Evolutionary conservation across 1,140 invertebrate genomes (phyloP), one percentile per base, ranked within the genome.

Genomic region (Reticulitermes speratus): DNA sequence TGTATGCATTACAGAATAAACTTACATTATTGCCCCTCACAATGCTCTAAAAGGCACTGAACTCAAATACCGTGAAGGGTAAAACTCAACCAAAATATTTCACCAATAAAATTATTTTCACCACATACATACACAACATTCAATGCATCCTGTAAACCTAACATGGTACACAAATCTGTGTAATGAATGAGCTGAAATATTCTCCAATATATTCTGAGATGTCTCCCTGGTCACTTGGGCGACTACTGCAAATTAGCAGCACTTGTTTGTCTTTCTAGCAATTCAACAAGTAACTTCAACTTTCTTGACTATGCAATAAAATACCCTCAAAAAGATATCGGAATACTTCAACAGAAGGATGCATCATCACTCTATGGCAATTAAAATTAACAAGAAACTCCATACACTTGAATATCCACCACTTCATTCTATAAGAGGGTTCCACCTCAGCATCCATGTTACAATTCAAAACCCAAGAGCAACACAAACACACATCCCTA

Each of bases 301-400:
- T 84, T 84, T 83, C 45, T 48, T 25, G 21, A 84, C 44, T 84
- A 23, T 84, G 25, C 81, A 55, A 21, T 55, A 55, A 55, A 55
- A 55, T 55, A 55, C 19, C 14, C 52, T 55, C 52, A 55, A 55
- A n/a, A 44, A 84, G 38, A 48, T 84, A 44, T 45, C 45, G 44
- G 44, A 84, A 84, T 44, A 84, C 23, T 25, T 84, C 48, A 45
- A 44, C 81, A 44, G 44, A 44, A 44, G 25, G 19, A 25, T 9
- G 83, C 83, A 25, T 48, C 19, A 45, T 21, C 44, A 84, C 48
- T 45, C 16, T 38, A 44, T 32, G 32, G 82, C 82, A 21, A 84
- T 25, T 25, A 84, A 44, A 45, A 84, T 44, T 84, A 84, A 84
- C 83, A 84, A 84, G 83, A 84, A 84, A 48, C 83, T 84, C 83